phyloP scores from a whole-genome alignment of 2,888 invertebrate species.

The Cremastinae sp. region DNA sequence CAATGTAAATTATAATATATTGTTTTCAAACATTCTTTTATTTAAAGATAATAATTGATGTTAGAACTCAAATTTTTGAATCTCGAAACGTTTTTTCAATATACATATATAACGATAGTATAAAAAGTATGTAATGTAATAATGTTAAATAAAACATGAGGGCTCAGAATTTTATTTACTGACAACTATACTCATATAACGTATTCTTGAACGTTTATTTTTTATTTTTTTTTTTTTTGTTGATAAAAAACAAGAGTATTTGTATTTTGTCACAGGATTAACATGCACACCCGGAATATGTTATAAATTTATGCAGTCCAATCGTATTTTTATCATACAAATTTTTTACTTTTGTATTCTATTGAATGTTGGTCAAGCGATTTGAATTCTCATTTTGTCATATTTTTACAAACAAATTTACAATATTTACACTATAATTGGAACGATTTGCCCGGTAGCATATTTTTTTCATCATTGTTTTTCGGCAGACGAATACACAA shows the following conservation, averaged over 20 bases:
- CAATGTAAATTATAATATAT: no score
- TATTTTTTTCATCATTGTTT: conserved; percentile 6
- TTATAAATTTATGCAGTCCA: no score
- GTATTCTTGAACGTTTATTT: not conserved
- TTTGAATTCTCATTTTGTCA: conserved; percentile 54
- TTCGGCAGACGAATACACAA: no score
- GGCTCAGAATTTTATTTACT: conserved; percentile 4
- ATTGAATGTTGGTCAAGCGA: conserved; percentile 68
- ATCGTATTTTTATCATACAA: no score
- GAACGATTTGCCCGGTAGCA: conserved; percentile 21
- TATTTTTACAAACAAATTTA: conserved; percentile 70
- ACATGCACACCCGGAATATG: no score
- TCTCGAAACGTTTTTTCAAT: no score
- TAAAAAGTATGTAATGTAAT: no score
- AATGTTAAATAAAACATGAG: conserved; percentile 1
- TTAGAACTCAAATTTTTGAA: not conserved
- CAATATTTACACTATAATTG: conserved; percentile 70
- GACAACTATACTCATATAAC: conserved; percentile 9
- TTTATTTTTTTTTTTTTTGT: not conserved
- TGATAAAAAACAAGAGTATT: not conserved
- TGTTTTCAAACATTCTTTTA: no score
- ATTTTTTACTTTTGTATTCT: conserved; percentile 26
- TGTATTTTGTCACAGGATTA: not conserved
- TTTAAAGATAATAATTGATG: not conserved
- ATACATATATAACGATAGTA: no score